Evolutionary conservation across 2,113 vertebrate genomes (phyloP).

Genomic region (Phyllopteryx taeniolatus): DNA sequence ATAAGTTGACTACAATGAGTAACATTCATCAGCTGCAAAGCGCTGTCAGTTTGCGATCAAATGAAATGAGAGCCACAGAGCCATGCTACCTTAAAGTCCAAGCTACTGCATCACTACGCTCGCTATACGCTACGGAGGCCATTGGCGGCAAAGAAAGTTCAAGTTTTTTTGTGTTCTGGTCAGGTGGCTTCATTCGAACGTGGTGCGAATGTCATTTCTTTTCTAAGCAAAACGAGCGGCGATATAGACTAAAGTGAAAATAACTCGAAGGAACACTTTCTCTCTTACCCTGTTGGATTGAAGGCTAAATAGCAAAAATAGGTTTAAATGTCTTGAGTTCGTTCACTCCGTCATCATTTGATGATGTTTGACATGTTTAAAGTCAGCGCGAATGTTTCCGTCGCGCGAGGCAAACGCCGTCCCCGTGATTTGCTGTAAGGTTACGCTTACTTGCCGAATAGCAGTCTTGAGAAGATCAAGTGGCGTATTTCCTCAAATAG

Average conservation of each 20-base stretch:
- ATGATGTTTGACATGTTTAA: neutral
- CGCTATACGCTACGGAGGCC: slow-evolving; percentile 44
- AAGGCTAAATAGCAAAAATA: neutral
- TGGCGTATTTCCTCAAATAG: slow-evolving; percentile 1
- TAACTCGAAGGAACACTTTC: slow-evolving; percentile 19
- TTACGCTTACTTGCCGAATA: neutral
- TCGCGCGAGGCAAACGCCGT: neutral
- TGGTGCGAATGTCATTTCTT: neutral
- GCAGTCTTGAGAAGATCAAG: neutral
- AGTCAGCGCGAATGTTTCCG: neutral
- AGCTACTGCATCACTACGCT: slow-evolving; percentile 83
- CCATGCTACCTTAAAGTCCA: slow-evolving; percentile 99
- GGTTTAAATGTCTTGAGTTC: neutral
- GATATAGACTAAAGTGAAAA: neutral
- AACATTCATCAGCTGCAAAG: slow-evolving; percentile 87
- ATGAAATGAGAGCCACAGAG: slow-evolving; percentile 83
- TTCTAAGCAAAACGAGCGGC: neutral
- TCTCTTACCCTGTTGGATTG: slow-evolving; percentile 15
- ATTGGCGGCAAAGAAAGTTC: slow-evolving; percentile 44
- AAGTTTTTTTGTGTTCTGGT: slow-evolving; percentile 61
- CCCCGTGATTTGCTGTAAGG: no score
- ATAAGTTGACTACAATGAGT: slow-evolving; percentile 90
- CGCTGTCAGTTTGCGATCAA: slow-evolving; percentile 81
- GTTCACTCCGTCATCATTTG: neutral
- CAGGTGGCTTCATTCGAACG: slow-evolving; percentile 36